Conservation (phyloP, 2,888 invertebrate species). For the Apoda limacodes region DNA sequence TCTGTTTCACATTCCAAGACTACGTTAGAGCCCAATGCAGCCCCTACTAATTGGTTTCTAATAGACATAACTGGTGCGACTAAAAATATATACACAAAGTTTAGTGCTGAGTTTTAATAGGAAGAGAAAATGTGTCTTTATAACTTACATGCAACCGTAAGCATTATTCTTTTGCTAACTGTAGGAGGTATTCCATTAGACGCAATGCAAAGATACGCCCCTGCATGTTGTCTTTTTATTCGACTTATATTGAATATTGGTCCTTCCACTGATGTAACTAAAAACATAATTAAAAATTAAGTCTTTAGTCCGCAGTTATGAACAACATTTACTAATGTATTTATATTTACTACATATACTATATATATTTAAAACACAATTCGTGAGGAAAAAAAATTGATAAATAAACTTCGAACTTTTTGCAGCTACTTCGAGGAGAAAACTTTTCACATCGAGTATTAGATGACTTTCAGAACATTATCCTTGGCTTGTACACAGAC, state of each 20-base stretch:
- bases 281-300: too few relatives aligned
- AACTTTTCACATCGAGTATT: too few relatives aligned
- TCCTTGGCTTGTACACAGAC: too few relatives aligned
- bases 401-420: too few relatives aligned
- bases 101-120: not conserved
- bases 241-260: conserved; percentile 75
- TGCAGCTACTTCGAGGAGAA: too few relatives aligned
- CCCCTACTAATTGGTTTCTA: conserved; percentile 86
- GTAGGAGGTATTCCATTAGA: conserved; percentile 89
- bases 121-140: too few relatives aligned
- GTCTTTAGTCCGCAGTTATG: too few relatives aligned
- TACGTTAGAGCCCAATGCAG: conserved; percentile 78
- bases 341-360: too few relatives aligned
- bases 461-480: too few relatives aligned
- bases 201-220: conserved; percentile 84
- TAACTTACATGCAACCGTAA: conserved; percentile 87
- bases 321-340: too few relatives aligned
- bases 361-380: too few relatives aligned
- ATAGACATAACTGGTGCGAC: conserved; percentile 90
- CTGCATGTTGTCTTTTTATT: conserved; percentile 83
- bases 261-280: conserved; percentile 76
- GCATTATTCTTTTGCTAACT: conserved; percentile 88
- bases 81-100: conserved; percentile 31
- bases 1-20: conserved; percentile 86
- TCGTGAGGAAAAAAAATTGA: too few relatives aligned